Conservation (phyloP, 2,888 invertebrate genomes). For the Alsophila aescularia region DNA sequence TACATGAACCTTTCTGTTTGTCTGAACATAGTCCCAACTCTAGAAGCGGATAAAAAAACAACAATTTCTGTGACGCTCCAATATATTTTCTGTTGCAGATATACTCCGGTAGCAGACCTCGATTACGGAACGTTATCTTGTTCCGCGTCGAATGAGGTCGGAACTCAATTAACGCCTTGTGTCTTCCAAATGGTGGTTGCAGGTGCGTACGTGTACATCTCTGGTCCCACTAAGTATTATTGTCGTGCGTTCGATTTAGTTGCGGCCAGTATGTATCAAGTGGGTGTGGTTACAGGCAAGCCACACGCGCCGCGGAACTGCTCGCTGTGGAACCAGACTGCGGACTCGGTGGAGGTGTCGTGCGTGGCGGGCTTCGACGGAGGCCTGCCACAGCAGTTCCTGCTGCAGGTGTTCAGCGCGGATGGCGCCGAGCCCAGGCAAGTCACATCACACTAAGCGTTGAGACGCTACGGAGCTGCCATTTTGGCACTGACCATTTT, state of each 20-base stretch:
- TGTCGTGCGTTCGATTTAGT: too few species aligned
- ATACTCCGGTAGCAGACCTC: constrained; percentile 87
- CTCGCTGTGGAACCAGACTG: constrained; percentile 92
- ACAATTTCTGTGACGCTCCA: background rate
- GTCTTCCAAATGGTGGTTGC: constrained; percentile 95
- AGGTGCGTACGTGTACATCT: constrained; percentile 87
- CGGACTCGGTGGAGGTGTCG: constrained; percentile 91
- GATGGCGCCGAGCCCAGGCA: constrained; percentile 65
- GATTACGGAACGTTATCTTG: constrained; percentile 96
- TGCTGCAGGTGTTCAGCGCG: constrained; percentile 89
- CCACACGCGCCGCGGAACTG: constrained; percentile 95
- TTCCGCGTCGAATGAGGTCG: constrained; percentile 93
- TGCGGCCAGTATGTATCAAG: background rate
- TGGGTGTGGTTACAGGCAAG: constrained; percentile 83
- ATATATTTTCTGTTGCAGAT: constrained; percentile 52
- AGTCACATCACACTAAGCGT: background rate
- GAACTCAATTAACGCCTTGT: constrained; percentile 92
- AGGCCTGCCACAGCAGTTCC: constrained; percentile 93
- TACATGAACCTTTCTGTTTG: too few species aligned
- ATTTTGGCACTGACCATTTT: too few species aligned
- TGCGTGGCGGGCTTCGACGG: constrained; percentile 95
- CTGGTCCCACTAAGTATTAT: too few species aligned
- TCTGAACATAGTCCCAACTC: too few species aligned
- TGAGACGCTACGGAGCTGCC: too few species aligned
- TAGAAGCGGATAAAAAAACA: too few species aligned